Conservation (phyloP, 2,113 vertebrate species). For the Gavialis gangeticus region DNA sequence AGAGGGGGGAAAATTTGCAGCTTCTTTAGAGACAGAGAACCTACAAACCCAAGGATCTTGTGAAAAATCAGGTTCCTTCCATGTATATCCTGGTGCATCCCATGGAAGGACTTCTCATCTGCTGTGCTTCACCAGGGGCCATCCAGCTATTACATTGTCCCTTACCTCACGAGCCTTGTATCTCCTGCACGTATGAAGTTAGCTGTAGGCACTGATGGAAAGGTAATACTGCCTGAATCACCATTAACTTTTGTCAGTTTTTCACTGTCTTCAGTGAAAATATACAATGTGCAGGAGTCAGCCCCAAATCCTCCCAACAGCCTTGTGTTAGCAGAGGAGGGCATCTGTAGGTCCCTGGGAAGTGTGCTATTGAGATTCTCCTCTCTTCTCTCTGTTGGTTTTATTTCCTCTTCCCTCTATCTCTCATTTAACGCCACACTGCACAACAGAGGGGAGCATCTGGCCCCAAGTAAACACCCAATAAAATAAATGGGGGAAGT, state of each 20-base stretch:
- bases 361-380: slow-evolving; percentile 28
- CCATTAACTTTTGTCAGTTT: background rate
- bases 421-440: slow-evolving; percentile 37
- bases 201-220: background rate
- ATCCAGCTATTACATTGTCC: background rate
- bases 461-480: slow-evolving; percentile 66
- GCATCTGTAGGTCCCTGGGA: slow-evolving; percentile 21
- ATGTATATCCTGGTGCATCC: background rate
- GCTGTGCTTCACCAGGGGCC: background rate
- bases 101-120: background rate
- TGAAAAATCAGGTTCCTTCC: background rate
- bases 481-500: slow-evolving; percentile 64
- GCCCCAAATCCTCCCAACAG: slow-evolving; percentile 26
- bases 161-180: background rate
- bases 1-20: background rate
- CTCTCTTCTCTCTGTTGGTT: slow-evolving; percentile 46
- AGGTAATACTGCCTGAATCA: background rate
- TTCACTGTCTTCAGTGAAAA: background rate
- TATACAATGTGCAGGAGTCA: background rate
- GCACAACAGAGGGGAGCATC: slow-evolving; percentile 56
- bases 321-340: background rate
- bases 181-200: background rate
- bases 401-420: slow-evolving; percentile 61
- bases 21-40: background rate
- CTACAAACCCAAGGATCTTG: background rate